Evolutionary conservation across 1,140 invertebrate genomes (phyloP).

Genomic region (Calosoma granatense): DNA sequence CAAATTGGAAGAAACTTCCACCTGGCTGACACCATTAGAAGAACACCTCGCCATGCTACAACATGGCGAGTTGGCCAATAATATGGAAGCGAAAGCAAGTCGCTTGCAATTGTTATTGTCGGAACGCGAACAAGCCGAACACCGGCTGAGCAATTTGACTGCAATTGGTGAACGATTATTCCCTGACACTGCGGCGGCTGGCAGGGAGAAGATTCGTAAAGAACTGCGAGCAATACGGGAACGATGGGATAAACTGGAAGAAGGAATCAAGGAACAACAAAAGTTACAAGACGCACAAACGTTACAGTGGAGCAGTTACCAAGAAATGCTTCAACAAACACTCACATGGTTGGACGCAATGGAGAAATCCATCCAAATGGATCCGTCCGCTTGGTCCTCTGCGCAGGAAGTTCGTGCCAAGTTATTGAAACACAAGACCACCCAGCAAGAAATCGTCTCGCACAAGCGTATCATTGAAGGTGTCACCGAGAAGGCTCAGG

Average conservation of each 20-base stretch:
- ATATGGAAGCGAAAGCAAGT: conserved; percentile 47
- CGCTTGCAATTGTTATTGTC: conserved; percentile 65
- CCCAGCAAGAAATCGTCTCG: conserved; percentile 79
- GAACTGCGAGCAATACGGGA: conserved; percentile 68
- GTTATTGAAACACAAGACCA: conserved; percentile 75
- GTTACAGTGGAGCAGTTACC: conserved; percentile 73
- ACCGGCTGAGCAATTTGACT: conserved; percentile 60
- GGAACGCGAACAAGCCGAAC: conserved; percentile 74
- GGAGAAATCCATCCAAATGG: conserved; percentile 67
- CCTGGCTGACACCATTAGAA: conserved; percentile 69
- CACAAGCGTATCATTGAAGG: conserved; percentile 83
- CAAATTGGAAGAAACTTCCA: conserved; percentile 60
- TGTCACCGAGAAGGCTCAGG: conserved; percentile 77
- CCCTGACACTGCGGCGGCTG: conserved; percentile 81
- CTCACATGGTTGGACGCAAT: conserved; percentile 78
- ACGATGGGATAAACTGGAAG: conserved; percentile 76
- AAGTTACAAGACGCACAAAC: conserved; percentile 76
- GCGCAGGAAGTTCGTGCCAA: conserved; percentile 81
- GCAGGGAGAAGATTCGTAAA: conserved; percentile 76
- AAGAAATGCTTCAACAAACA: conserved; percentile 74
- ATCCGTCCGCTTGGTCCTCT: conserved; percentile 57
- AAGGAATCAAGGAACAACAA: conserved; percentile 67
- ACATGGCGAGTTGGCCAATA: conserved; percentile 34
- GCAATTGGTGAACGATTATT: conserved; percentile 75
- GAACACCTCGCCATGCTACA: conserved; percentile 54